These are phyloP conservation scores for Chloroceryle inda DNA, from an alignment of 2,797 vertebrate genomes.

Conservation along the genomic window DNA sequence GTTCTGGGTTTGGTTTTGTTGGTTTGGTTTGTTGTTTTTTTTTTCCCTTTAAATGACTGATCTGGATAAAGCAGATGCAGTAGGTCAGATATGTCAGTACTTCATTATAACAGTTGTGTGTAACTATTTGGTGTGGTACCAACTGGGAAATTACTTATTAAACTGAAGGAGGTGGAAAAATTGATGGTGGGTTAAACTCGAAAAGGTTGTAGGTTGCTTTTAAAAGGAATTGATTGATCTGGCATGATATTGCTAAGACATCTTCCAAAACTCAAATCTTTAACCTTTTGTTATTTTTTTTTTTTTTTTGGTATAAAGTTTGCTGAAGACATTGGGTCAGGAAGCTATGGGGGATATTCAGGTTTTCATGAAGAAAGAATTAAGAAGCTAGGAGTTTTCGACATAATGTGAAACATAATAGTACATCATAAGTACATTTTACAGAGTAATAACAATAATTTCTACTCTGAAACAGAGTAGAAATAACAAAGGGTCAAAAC, in stretches of 20 bases:
- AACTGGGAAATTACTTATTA: not conserved
- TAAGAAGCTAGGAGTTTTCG: not conserved
- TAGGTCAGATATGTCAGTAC: not conserved
- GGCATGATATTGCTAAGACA: fast-evolving
- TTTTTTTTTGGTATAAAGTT: not conserved
- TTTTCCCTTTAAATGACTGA: not conserved
- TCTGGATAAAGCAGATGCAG: not conserved
- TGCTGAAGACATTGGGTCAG: not conserved
- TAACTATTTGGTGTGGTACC: not conserved
- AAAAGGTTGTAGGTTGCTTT: not conserved
- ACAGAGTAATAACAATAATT: not conserved
- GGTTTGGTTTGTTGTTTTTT: too few species aligned
- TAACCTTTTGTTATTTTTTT: not conserved
- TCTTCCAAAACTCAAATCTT: not conserved
- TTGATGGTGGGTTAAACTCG: not conserved
- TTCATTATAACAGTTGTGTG: not conserved
- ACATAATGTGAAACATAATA: not conserved
- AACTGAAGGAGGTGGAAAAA: not conserved
- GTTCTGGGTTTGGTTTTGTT: too few species aligned
- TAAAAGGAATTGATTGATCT: not conserved
- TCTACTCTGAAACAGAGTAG: not conserved
- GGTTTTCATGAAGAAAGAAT: not conserved
- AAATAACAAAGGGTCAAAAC: not conserved
- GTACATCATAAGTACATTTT: not conserved
- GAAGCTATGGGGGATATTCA: not conserved